Base-by-base conservation (phyloP, 2,797 vertebrate genomes). In the Simalia tracyae region DNA sequence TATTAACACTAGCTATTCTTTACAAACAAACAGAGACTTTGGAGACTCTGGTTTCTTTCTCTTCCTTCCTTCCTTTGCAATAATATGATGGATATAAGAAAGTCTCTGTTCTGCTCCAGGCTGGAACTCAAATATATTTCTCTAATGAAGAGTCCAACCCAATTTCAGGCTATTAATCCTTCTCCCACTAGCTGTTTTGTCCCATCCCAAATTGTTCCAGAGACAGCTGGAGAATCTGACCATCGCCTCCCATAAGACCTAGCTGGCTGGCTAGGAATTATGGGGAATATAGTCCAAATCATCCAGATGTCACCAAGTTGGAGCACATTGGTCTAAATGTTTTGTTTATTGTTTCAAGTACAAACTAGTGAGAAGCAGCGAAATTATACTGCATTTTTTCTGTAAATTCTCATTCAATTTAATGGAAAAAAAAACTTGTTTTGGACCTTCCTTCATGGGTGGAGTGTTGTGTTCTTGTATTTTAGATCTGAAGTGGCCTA, bases 41-140 rank as follows among this genome's bases (percentile, higher is more conserved):
- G 9, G 90, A 92, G 60, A 93, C 90, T 90, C 92, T 94, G 22
- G 1, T 95, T 95, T 92, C 88, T 93, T 91, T 81, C 91, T 4
- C 56, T 86, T 86, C 31, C 31, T 59, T 86, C 36, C 36, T 4
- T 66, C 9, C 91, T 95, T 96, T 93, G 5, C 3, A 89, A 76
- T 91, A 72, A 84, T 88, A 93, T 92, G 64, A 91, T 36, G 86
- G 19, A 5, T 42, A 59, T 17, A 93, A 92, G 93, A 95, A 92
- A 19, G 9, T 88, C 95, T 90, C 76, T 92, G 92, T 84, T 89
- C 93, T 94, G 87, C 61, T 92, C 14, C 50, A 92, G 86, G 56
- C 68, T 84, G 93, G 89, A 91, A 89, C 3, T 46, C 64, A 87
- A 86, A 46, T 4, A 8, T 50, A 84, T 60, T 90, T 61, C 50